Evolutionary conservation across 2,797 vertebrate genomes (phyloP), one percentile per base, ranked within the genome.

Genomic region (Agapornis canus): DNA sequence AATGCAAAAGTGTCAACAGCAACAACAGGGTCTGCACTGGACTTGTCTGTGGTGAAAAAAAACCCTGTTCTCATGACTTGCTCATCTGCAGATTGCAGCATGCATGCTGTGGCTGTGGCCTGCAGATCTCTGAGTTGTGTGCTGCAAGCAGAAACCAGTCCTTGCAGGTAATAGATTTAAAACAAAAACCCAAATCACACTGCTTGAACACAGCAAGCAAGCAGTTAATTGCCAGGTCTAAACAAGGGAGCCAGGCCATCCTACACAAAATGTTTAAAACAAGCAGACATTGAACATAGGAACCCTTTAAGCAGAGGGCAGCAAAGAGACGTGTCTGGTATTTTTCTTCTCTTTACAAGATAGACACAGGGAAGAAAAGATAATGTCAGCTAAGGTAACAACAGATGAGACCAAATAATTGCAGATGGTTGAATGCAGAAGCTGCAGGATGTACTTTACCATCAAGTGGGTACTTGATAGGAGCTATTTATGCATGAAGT

Each of bases 361-460:
- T 0, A 83, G 29, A 80, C 26, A 35, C 9, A 16, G n/a, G 9
- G 39, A 90, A 92, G 85, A 86, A 86, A 91, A 87, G 25, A 70
- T 70, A 78, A 78, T 43, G 82, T 86, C 95, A 91, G 47, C 40
- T 86, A 86, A 92, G 87, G 85, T 48, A 94, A 80, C 48, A 75
- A 65, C 32, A 94, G 80, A 92, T 92, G 57, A 94, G 31, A 81
- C 69, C 82, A 90, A 81, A 83, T 88, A 92, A 94, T 92, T 94
- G 82, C 87, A 86, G 91, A 83, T 86, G 69, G 86, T 68, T 95
- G 87, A 90, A 92, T 79, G 77, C 35, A 86, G 80, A 91, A 91
- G 91, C 89, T 92, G 82, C 87, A 95, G 96, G 96, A 96, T 96
- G 96, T 90, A 96, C 85, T 96, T 91, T 32, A 86, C n/a, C 81